Evolutionary conservation across 2,888 invertebrate species (phyloP).

Genomic region (Tetramorium bicarinatum): DNA sequence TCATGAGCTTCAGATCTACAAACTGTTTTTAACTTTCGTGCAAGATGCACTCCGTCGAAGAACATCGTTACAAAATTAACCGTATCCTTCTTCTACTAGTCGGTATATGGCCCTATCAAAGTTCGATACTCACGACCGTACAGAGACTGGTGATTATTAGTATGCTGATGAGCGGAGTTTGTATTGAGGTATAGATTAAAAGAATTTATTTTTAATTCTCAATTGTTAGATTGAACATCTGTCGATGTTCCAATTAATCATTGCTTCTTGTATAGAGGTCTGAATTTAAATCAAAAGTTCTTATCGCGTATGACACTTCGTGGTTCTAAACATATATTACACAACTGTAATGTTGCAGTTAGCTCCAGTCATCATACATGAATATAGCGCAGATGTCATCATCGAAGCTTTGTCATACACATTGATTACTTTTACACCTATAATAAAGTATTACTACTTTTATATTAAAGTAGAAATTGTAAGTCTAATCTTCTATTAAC

Average conservation of each 20-base stretch:
- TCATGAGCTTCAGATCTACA: background rate
- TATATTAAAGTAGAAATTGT: background rate
- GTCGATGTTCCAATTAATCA: background rate
- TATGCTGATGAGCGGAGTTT: background rate
- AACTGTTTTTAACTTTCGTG: background rate
- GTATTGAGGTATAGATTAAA: background rate
- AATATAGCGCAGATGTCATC: background rate
- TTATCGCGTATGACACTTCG: background rate
- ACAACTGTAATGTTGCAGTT: background rate
- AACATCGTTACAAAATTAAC: background rate
- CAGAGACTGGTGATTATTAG: background rate
- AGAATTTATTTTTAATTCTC: background rate
- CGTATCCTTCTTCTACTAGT: background rate
- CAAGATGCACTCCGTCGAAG: background rate
- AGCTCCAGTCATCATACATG: background rate
- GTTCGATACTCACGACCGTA: background rate
- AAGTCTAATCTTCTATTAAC: background rate
- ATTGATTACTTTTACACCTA: background rate
- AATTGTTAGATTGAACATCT: background rate
- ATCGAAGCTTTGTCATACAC: background rate
- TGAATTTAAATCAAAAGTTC: background rate
- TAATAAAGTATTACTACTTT: slow-evolving; percentile 6
- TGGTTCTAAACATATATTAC: background rate
- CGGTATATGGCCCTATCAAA: slow-evolving; percentile 4
- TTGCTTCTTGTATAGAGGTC: background rate